These are phyloP conservation scores for Lepidocolaptes lacrymiger DNA, from an alignment of 2,797 vertebrate species.

Conservation along the genomic window DNA sequence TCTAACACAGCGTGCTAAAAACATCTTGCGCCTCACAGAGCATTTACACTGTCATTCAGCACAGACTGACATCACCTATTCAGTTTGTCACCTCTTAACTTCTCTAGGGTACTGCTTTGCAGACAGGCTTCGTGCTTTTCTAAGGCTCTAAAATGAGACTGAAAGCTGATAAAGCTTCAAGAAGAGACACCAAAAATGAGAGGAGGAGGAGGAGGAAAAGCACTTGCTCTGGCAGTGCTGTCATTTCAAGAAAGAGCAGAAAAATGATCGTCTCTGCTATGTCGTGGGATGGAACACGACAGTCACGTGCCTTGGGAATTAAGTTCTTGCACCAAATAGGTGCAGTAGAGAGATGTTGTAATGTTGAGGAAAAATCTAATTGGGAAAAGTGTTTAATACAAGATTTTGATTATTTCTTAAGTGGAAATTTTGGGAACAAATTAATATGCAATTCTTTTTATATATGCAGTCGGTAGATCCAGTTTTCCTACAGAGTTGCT, in stretches of 20 bases:
- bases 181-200: neutral
- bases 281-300: neutral
- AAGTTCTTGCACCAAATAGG: neutral
- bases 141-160: neutral
- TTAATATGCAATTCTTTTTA: neutral
- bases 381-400: neutral
- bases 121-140: neutral
- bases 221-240: neutral
- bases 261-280: neutral
- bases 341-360: neutral
- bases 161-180: neutral
- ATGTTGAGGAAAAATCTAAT: neutral
- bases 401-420: neutral
- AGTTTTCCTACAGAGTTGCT: neutral
- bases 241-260: neutral
- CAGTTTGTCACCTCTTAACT: neutral
- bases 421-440: neutral
- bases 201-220: neutral
- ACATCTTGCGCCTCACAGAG: neutral
- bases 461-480: neutral
- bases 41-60: neutral
- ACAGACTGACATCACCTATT: accelerated
- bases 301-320: neutral
- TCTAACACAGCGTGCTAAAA: accelerated
- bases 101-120: neutral